Conservation (phyloP, 2,797 vertebrate species). For the Arrhamphus sclerolepis region DNA sequence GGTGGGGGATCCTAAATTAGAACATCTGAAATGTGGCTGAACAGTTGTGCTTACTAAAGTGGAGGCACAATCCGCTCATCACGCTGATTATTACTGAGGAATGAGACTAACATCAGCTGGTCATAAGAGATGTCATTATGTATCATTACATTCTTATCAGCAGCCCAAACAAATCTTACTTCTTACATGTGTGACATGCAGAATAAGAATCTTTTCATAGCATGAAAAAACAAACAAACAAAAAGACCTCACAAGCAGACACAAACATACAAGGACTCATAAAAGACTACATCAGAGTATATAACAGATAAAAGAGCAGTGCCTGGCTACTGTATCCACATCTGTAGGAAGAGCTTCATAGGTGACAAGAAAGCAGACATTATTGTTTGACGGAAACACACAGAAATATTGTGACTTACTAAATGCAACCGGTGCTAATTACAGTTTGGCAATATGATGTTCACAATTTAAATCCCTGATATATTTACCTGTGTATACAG, state of each 20-base stretch:
- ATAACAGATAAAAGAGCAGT: conserved; percentile 49
- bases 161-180: not conserved
- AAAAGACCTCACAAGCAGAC: conserved; percentile 67
- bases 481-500: no score
- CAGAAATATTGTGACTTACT: conserved; percentile 24
- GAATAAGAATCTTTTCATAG: conserved; percentile 11
- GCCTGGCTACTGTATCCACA: conserved; percentile 39
- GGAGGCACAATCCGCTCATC: conserved; percentile 51
- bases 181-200: conserved; percentile 25
- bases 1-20: conserved; percentile 76
- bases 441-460: not conserved
- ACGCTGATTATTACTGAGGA: conserved; percentile 34
- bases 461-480: no score
- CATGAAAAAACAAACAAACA: not conserved
- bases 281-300: conserved; percentile 59
- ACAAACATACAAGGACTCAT: conserved; percentile 64
- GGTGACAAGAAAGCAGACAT: conserved; percentile 43
- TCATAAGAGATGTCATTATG: conserved; percentile 27
- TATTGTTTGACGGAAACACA: conserved; percentile 36
- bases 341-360: conserved; percentile 35
- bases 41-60: conserved; percentile 44
- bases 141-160: no score
- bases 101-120: conserved; percentile 35
- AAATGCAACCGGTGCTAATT: not conserved
- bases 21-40: conserved; percentile 30